Base-by-base conservation (phyloP, 2,888 invertebrate species). In the Diloba caeruleocephala region DNA sequence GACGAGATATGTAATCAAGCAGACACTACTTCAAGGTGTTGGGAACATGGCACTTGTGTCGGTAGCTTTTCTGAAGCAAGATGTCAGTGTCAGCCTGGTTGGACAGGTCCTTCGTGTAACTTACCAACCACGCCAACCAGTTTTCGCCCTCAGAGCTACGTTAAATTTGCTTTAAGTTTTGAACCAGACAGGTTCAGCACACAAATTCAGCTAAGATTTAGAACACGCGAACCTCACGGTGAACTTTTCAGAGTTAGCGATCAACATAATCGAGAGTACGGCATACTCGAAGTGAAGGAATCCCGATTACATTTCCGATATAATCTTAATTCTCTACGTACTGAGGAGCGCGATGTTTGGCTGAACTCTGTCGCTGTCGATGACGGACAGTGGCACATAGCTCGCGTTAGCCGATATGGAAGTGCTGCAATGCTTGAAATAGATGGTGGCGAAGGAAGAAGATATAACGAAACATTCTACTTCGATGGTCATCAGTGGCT, bases 381-480 rank as follows among this genome's bases (percentile, higher is more conserved):
- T 79, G 98, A 99, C 84, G 99, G 99, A 0, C 98, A 98, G 78
- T 99, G 99, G 99, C 99, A 99, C 84, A 97, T 97, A 44, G 98
- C 98, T 3, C 95, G 97, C 67, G 97, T 99, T 0, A 97, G 97
- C 73, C 95, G 99, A 46, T 98, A 97, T 73, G 99, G 99, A 28
- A 98, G 98, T 37, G 98, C 98, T 6, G 98, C 99, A 8, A 97
- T 97, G 41, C 92, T 99, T 55, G 98, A 98, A 84, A 93, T 99
- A 65, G 99, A 99, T 81, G 98, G 98, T 2, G 99, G 99, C 1
- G 99, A 99, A 90, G 99, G 99, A 0, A 93, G 98, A 59, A 94
- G 98, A 56, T 98, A 98, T 90, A 98, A 98, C 81, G 98, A 98
- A 86, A 97, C 98, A 0, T 98, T 98, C 84, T 96, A 95, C 23